These are phyloP conservation scores for Stegodyphus mimosarum DNA, from an alignment of 1,140 invertebrate genomes.

Conservation along the genomic window DNA sequence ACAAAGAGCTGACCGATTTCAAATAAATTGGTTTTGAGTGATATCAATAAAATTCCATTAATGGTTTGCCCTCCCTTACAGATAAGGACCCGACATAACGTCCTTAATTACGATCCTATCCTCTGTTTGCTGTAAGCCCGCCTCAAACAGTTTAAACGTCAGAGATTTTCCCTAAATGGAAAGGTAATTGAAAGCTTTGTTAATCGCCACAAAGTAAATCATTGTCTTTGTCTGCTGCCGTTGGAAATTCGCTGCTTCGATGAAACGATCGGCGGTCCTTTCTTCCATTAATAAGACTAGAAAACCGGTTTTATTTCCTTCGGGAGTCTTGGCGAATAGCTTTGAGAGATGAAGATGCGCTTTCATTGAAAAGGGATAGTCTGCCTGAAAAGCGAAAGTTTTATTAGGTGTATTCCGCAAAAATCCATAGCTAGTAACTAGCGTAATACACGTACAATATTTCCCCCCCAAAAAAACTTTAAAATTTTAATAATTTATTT, in stretches of 20 bases:
- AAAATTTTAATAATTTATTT: too few species aligned
- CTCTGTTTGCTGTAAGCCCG: constrained; percentile 27
- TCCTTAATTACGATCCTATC: constrained; percentile 31
- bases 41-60: constrained; percentile 50
- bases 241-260: constrained; percentile 19
- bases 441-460: too few species aligned
- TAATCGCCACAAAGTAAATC: constrained; percentile 47
- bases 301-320: constrained; percentile 30
- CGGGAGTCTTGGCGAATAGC: neutral
- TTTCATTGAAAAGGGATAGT: too few species aligned
- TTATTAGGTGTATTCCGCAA: too few species aligned
- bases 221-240: constrained; percentile 38
- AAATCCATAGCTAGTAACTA: too few species aligned
- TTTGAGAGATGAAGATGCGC: too few species aligned
- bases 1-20: constrained; percentile 23
- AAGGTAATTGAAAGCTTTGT: constrained; percentile 55
- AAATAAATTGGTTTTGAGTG: constrained; percentile 44
- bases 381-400: too few species aligned
- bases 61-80: constrained; percentile 10
- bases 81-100: constrained; percentile 27
- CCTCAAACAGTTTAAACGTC: constrained; percentile 30
- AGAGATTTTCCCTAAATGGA: constrained; percentile 41
- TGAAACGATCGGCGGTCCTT: constrained; percentile 2
- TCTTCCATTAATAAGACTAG: constrained; percentile 21
- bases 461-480: too few species aligned